Percentiles rank a stretch among this genome's conserved stretches.
Conservation (phyloP, 1,140 invertebrate species). For the Drusus annulatus region DNA sequence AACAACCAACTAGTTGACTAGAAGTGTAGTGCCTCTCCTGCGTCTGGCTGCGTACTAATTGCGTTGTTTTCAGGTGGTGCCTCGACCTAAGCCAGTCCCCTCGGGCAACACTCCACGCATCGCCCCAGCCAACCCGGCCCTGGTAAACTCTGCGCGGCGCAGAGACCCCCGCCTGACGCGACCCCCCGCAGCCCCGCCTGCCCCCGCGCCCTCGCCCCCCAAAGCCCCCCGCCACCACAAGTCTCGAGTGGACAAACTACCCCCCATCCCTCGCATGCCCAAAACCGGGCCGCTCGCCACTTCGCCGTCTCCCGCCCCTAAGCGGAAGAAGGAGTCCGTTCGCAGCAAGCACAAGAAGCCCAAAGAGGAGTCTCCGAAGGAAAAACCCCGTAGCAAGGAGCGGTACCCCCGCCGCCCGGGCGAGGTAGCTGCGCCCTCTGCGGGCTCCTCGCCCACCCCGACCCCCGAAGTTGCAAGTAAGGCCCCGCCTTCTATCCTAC, state of each 20-base stretch:
- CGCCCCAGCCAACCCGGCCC: constrained; percentile 76
- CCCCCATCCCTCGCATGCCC: constrained; percentile 66
- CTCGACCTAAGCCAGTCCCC: constrained; percentile 22
- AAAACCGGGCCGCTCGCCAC: constrained; percentile 44
- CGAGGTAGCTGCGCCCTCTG: neutral
- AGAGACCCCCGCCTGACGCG: constrained; percentile 76
- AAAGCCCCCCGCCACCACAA: constrained; percentile 16
- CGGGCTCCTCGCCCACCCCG: neutral
- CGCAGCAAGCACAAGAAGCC: constrained; percentile 43
- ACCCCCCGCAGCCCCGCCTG: constrained; percentile 64
- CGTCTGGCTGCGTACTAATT: constrained; percentile 9
- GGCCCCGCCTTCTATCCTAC: neutral
- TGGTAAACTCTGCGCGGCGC: constrained; percentile 71
- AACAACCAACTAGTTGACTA: too few species aligned
- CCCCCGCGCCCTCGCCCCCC: constrained; percentile 3
- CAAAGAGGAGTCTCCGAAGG: neutral
- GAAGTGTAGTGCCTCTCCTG: too few species aligned
- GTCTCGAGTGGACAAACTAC: constrained; percentile 63
- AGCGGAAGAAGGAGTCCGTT: constrained; percentile 61
- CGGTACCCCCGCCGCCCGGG: neutral
- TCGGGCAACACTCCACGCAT: constrained; percentile 68
- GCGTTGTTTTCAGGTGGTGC: neutral
- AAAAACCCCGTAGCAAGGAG: constrained; percentile 14
- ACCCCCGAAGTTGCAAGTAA: neutral
- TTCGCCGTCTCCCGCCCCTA: constrained; percentile 56